Percentiles rank a stretch among this genome's conserved stretches.
Conservation (phyloP, 2,888 invertebrate genomes). For the Phrixothrix hirtus region DNA sequence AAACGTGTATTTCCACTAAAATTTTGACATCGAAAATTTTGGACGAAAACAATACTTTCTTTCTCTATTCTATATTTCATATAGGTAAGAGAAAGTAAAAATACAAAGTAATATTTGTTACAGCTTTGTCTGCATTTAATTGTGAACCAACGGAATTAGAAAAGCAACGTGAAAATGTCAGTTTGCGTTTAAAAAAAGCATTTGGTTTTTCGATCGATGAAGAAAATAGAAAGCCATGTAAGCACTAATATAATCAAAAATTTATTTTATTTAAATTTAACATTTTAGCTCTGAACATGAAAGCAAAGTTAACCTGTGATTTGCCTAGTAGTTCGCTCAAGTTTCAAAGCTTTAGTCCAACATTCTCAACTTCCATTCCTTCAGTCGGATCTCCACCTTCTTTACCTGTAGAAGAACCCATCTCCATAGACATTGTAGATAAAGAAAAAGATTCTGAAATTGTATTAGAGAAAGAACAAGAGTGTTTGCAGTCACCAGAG, state of each 20-base stretch:
- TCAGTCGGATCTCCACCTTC: background rate
- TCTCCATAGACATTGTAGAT: background rate
- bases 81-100: background rate
- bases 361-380: conserved; percentile 42
- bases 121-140: conserved; percentile 70
- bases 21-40: too few species aligned
- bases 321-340: conserved; percentile 40
- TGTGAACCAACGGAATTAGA: conserved; percentile 85
- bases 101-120: conserved; percentile 24
- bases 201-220: conserved; percentile 77
- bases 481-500: background rate
- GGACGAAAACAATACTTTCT: background rate
- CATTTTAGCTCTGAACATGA: conserved; percentile 50
- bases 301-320: conserved; percentile 50
- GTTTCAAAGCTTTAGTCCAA: conserved; percentile 44
- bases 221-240: conserved; percentile 63
- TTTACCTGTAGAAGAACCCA: background rate
- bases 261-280: too few species aligned
- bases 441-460: conserved; percentile 4
- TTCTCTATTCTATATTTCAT: background rate
- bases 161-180: conserved; percentile 84
- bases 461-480: conserved; percentile 5
- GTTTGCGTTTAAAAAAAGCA: conserved; percentile 79
- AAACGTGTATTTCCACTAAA: too few species aligned
- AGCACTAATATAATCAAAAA: too few species aligned